Evolutionary conservation across 1,140 invertebrate genomes (phyloP).

Genomic region (Drosophila kanapiae): DNA sequence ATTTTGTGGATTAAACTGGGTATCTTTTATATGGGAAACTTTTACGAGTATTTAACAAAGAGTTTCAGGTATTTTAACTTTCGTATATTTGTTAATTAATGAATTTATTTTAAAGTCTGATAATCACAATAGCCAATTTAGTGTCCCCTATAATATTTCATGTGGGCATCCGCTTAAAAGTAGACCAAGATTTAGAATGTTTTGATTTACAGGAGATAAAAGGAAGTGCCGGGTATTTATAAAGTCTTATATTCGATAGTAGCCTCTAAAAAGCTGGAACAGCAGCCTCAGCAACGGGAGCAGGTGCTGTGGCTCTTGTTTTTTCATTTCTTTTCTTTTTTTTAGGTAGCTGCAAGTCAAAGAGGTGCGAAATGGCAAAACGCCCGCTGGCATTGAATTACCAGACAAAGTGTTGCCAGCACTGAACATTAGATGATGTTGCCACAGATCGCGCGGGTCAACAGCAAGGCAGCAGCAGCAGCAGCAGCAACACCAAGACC

Average conservation of each 20-base stretch:
- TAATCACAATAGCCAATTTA: background rate
- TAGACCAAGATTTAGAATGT: background rate
- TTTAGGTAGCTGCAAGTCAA: constrained; percentile 74
- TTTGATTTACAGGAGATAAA: background rate
- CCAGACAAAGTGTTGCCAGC: constrained; percentile 80
- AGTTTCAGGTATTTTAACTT: background rate
- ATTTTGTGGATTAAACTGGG: background rate
- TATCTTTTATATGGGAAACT: background rate
- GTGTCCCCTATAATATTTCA: background rate
- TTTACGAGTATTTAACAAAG: background rate
- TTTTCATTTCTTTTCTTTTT: background rate
- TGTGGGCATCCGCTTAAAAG: background rate
- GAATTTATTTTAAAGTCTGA: background rate
- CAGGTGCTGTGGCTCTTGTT: constrained; percentile 46
- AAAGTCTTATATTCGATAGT: background rate
- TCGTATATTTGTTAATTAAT: background rate
- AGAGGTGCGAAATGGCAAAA: constrained; percentile 81
- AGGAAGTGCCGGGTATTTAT: too few species aligned
- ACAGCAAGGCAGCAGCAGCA: constrained; percentile 28
- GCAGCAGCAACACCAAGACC: constrained; percentile 29
- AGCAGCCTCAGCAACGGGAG: constrained; percentile 39
- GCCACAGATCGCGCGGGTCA: constrained; percentile 64
- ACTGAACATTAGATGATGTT: constrained; percentile 78
- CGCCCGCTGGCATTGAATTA: constrained; percentile 81
- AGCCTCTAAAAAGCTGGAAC: constrained; percentile 21